Conservation (phyloP, 2,888 invertebrate genomes). For the Leucoma salicis region DNA sequence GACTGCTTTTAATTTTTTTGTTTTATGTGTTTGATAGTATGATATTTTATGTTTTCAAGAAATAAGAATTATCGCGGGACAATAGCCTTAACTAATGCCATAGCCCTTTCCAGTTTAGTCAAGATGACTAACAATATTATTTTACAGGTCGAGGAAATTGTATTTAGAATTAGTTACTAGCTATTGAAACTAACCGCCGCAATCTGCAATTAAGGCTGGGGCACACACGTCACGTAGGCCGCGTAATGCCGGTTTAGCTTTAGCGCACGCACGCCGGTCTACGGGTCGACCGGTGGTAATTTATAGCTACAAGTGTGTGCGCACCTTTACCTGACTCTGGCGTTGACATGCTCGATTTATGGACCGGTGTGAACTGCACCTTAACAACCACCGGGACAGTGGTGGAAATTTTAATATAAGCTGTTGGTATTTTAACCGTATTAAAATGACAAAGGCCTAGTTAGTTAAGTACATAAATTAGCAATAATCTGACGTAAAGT, state of each 20-base stretch:
- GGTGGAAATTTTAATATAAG: constrained; percentile 10
- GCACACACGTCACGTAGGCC: constrained; percentile 46
- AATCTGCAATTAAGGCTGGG: constrained; percentile 41
- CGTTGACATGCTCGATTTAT: constrained; percentile 63
- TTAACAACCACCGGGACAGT: constrained; percentile 30
- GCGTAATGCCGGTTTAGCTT: constrained; percentile 41
- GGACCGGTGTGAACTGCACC: constrained; percentile 43
- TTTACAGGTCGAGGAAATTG: constrained; percentile 2
- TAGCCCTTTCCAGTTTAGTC: too few relatives aligned
- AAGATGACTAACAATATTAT: constrained; percentile 12
- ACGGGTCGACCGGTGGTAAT: constrained; percentile 38
- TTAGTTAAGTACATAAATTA: too few relatives aligned
- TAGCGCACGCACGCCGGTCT: constrained; percentile 51
- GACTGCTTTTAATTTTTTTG: too few relatives aligned
- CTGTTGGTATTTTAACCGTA: too few relatives aligned
- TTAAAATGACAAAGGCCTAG: too few relatives aligned
- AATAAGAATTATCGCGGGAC: too few relatives aligned
- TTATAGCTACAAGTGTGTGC: constrained; percentile 57
- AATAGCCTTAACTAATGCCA: too few relatives aligned
- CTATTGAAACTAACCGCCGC: constrained; percentile 33
- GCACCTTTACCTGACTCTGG: constrained; percentile 63
- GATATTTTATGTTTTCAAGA: too few relatives aligned
- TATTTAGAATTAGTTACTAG: constrained; percentile 17
- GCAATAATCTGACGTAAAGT: too few relatives aligned
- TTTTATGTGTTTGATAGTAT: too few relatives aligned